Evolutionary conservation across 2,113 vertebrate genomes (phyloP), one percentile per base, ranked within the genome.

Genomic region (Phrynosoma blainvillii): DNA sequence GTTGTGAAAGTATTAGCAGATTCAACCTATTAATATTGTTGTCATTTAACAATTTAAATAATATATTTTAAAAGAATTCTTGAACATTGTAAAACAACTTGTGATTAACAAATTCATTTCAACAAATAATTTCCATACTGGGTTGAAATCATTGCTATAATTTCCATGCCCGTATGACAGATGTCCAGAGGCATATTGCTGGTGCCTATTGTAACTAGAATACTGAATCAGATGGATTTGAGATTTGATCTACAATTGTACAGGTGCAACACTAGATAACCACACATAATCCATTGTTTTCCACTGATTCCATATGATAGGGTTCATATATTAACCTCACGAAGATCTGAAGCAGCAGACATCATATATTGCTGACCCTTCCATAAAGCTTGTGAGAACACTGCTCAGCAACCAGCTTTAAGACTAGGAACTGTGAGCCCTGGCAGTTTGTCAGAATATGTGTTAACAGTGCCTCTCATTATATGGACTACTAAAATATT

Each of bases 391-490:
- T 30, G 9, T 74, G 68, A 59, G 10, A n/a, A 16, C 68, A 74
- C n/a, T 8, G 8, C 11, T 74, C n/a, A 71, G 1, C 30, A 56
- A 18, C 16, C 68, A 73, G 66, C 66, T 68, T 68, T 68, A 68
- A 68, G 21, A 9, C 66, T 8, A 1, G 6, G 25, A 68, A 25
- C 66, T 23, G 21, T 68, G 65, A 25, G 3, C 65, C 66, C 66
- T 12, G 27, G 54, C 82, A 84, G 62, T 62, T 89, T 91, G 54
- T 87, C 73, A 84, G 30, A 87, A 21, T 4, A 77, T 27, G 2
- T 75, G 77, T 86, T 91, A 62, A 79, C 13, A 77, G 75, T 90
- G 85, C 70, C 32, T 79, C 30, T 62, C 86, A 32, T 30, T 90
- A 87, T 56, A 75, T 16, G 32, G 52, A 70, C 86, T 70, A 30